Evolutionary conservation across 2,113 vertebrate genomes (phyloP), one percentile per base, ranked within the genome.

Genomic region (Megaceryle maxima): DNA sequence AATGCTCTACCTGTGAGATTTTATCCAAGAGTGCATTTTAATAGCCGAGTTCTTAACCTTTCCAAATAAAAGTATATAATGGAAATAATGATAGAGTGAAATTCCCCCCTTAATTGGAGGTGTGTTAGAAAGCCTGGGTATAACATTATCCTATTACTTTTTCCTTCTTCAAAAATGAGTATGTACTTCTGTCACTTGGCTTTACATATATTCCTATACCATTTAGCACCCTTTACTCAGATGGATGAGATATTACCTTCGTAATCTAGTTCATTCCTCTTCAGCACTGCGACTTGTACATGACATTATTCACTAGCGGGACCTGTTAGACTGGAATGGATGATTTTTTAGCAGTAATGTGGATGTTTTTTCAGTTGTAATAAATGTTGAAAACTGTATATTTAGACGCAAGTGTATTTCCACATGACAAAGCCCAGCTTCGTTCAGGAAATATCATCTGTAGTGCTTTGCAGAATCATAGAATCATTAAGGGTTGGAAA

Each of bases 61-160:
- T 76, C 67, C 17, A 73, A 85, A 92, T 83, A 90, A 64, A 94
- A 79, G 19, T 4, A 0, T 50, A 43, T 88, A 86, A 91, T 70
- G 63, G 79, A 88, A 94, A 76, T 93, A 88, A 92, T 93, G 79
- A 50, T 73, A 94, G 67, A 83, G 26, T 88, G 50, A 92, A 94
- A 96, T 88, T 83, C 93, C 44, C 63, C 50, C 59, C 59, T 92
- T 95, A 86, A 94, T 93, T 85, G 85, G 46, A 90, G 50, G 78
- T 80, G 28, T 24, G 29, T 46, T 92, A 51, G 69, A 67, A 81
- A 89, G 37, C n/a, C 35, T 51, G 70, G 9, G 5, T 85, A 50
- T 85, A 83, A 60, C 67, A 90, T 88, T 81, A 86, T 90, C 86
- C 63, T 80, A 75, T 90, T 92, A 80, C 55, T 74, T 92, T 83